phyloP scores from a whole-genome alignment of 2,888 invertebrate genomes.

The Machimus atricapillus region DNA sequence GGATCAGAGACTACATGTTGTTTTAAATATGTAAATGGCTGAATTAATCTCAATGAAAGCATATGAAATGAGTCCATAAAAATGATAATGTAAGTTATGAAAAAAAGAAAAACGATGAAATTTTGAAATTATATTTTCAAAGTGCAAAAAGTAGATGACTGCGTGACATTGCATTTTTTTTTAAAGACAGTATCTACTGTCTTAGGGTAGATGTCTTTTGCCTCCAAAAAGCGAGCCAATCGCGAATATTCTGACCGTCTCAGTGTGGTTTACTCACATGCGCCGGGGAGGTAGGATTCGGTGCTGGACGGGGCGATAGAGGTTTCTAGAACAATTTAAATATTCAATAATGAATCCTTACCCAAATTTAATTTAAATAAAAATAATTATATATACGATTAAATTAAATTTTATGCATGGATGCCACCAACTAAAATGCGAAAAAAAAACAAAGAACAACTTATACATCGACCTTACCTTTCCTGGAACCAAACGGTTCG shows the following conservation, averaged over 20 bases:
- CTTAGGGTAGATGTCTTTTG: not conserved
- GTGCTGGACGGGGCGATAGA: slow-evolving; percentile 59
- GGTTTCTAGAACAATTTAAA: slow-evolving; percentile 54
- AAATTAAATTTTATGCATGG: slow-evolving; percentile 4
- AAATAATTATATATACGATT: slow-evolving; percentile 9
- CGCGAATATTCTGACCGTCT: not conserved
- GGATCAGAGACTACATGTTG: not conserved
- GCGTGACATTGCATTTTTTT: not conserved
- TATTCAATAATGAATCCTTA: slow-evolving; percentile 1
- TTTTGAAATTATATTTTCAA: not conserved
- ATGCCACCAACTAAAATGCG: slow-evolving; percentile 26
- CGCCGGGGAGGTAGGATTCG: slow-evolving; percentile 59
- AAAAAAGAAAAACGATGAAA: not conserved
- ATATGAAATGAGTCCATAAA: not conserved
- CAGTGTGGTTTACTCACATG: slow-evolving; percentile 56
- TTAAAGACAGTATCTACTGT: not conserved
- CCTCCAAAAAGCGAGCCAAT: slow-evolving; percentile 6
- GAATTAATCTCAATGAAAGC: not conserved
- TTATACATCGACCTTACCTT: slow-evolving; percentile 65
- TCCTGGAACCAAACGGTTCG: slow-evolving; percentile 64
- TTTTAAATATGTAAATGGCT: not conserved
- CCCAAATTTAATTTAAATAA: not conserved
- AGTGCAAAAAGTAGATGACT: not conserved
- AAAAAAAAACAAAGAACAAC: not conserved
- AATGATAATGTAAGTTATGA: not conserved